Conservation (phyloP, 2,888 invertebrate species). For the Tachina lurida region DNA sequence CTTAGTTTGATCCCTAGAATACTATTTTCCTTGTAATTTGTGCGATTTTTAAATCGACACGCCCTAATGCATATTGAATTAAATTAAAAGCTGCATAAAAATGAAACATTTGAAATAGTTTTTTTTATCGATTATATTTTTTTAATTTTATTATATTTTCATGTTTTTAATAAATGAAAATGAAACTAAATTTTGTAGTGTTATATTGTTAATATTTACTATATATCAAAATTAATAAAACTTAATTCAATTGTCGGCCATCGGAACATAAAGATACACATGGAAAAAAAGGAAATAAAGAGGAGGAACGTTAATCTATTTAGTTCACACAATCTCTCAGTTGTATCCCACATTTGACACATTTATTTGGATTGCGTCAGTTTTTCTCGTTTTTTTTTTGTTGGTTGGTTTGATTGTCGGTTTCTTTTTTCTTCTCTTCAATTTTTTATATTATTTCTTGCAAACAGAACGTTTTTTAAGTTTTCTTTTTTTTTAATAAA, state of each 20-base stretch:
- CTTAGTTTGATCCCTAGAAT: too few relatives aligned
- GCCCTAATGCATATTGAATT: background rate
- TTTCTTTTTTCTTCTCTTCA: slow-evolving; percentile 21
- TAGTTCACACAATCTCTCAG: slow-evolving; percentile 49
- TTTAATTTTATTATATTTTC: background rate
- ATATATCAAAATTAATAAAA: background rate
- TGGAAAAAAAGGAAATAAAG: background rate
- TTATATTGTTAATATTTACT: background rate
- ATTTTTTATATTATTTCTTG: slow-evolving; percentile 23
- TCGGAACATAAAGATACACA: background rate
- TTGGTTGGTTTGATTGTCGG: slow-evolving; percentile 22
- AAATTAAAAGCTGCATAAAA: slow-evolving; percentile 10
- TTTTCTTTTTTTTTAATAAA: slow-evolving; percentile 8
- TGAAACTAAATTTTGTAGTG: too few relatives aligned
- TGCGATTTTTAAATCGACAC: too few relatives aligned
- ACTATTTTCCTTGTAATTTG: too few relatives aligned
- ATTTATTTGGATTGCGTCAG: slow-evolving; percentile 60
- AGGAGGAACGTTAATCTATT: slow-evolving; percentile 41
- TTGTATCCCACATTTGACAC: slow-evolving; percentile 60
- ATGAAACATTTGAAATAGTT: too few relatives aligned
- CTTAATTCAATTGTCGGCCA: slow-evolving; percentile 28
- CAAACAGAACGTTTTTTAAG: slow-evolving; percentile 38
- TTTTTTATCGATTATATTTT: background rate
- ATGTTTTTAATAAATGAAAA: background rate
- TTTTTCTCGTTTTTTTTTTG: slow-evolving; percentile 2